These are phyloP conservation scores for Sebastes kiyomatsui DNA, from an alignment of 2,797 vertebrate species.

Conservation along the genomic window DNA sequence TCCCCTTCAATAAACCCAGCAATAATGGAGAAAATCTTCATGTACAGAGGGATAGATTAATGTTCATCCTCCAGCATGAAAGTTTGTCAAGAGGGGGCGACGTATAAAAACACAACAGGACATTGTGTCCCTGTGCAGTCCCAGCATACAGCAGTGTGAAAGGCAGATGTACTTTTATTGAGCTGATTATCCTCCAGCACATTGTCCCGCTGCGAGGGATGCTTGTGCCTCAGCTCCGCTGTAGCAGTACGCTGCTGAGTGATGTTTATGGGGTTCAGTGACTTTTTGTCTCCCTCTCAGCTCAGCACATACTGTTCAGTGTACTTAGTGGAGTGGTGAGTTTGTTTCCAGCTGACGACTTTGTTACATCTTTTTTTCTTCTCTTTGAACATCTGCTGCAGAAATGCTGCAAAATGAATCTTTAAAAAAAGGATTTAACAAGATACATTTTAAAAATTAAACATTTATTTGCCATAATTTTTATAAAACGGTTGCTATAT, in stretches of 20 bases:
- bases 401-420: neutral
- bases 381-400: neutral
- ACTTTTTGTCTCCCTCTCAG: constrained; percentile 32
- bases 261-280: constrained; percentile 42
- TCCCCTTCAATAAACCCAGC: constrained; percentile 27
- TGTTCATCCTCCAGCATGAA: constrained; percentile 64
- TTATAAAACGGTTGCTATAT: too few species aligned
- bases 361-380: neutral
- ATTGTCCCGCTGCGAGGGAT: constrained; percentile 60
- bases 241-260: constrained; percentile 23
- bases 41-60: constrained; percentile 15
- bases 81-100: constrained; percentile 58
- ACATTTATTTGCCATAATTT: neutral
- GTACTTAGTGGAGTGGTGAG: neutral
- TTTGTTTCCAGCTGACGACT: constrained; percentile 4
- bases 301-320: constrained; percentile 18
- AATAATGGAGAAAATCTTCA: constrained; percentile 17
- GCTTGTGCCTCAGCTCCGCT: constrained; percentile 43
- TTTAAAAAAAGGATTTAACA: neutral
- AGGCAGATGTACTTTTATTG: constrained; percentile 73
- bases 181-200: constrained; percentile 69
- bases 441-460: neutral
- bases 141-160: constrained; percentile 45
- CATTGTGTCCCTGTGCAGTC: constrained; percentile 44
- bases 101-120: constrained; percentile 59